phyloP scores from a whole-genome alignment of 1,140 invertebrate genomes.

The Drosophila micromelanica region DNA sequence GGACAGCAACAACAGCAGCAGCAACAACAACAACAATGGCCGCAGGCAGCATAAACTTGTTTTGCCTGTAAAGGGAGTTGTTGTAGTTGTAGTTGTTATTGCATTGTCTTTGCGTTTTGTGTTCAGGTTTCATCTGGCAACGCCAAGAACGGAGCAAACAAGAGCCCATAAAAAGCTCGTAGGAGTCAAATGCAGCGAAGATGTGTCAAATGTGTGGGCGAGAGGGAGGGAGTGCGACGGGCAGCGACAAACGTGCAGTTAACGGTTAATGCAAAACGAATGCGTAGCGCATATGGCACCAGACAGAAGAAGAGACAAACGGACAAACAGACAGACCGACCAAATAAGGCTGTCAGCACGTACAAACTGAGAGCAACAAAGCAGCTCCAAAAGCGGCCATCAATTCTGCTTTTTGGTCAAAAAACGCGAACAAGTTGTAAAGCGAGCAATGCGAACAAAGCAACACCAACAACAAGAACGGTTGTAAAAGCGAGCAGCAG shows the following conservation, averaged over 20 bases:
- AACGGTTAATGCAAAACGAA: constrained; percentile 78
- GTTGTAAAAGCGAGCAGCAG: constrained; percentile 35
- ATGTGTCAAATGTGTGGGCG: constrained; percentile 78
- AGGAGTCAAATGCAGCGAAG: constrained; percentile 77
- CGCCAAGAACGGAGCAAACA: constrained; percentile 77
- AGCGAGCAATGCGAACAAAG: constrained; percentile 77
- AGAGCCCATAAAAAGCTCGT: constrained; percentile 73
- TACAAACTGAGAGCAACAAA: constrained; percentile 27
- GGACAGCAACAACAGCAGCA: constrained; percentile 32
- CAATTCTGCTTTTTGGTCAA: constrained; percentile 75
- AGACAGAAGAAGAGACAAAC: constrained; percentile 15
- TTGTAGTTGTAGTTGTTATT: constrained; percentile 53
- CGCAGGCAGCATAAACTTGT: constrained; percentile 74
- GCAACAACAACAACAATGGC: constrained; percentile 61
- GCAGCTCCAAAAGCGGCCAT: constrained; percentile 70
- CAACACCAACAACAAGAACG: constrained; percentile 39
- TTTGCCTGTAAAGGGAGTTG: constrained; percentile 81
- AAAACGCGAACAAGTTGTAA: constrained; percentile 76
- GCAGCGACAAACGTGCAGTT: constrained; percentile 68
- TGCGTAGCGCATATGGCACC: constrained; percentile 74
- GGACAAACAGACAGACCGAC: constrained; percentile 26
- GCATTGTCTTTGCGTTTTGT: constrained; percentile 78
- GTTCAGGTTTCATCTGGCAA: constrained; percentile 78
- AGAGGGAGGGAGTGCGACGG: constrained; percentile 12
- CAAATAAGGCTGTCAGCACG: constrained; percentile 54